These are phyloP conservation scores for Chaetorhynchus papuensis DNA, from an alignment of 2,113 vertebrate genomes.

Conservation along the genomic window DNA sequence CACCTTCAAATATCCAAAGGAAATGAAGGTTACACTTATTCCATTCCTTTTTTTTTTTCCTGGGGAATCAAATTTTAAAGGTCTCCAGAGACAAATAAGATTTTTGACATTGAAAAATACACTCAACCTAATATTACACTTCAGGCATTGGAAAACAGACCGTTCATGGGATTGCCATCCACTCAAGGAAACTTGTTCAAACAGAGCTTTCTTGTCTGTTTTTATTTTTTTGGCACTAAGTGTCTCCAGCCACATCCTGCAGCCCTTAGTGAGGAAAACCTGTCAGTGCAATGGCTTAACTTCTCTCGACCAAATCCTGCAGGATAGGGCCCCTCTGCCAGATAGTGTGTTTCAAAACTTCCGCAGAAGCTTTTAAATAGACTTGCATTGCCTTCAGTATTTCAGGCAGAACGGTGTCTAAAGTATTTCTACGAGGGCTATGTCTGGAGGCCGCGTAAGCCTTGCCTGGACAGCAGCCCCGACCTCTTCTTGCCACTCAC, in stretches of 20 bases:
- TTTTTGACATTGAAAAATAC: conserved; percentile 50
- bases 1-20: conserved; percentile 31
- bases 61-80: conserved; percentile 2
- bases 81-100: conserved; percentile 27
- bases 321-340: not conserved
- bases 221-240: conserved; percentile 4
- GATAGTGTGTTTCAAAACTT: not conserved
- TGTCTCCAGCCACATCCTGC: not conserved
- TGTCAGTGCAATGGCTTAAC: not conserved
- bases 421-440: not conserved
- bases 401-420: not conserved
- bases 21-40: conserved; percentile 27
- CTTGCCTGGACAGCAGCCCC: not conserved
- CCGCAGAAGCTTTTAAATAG: not conserved
- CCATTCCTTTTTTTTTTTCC: not conserved
- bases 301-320: not conserved
- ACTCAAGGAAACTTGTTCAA: conserved; percentile 9
- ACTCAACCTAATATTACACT: conserved; percentile 28
- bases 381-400: not conserved
- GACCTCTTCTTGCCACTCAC: not conserved
- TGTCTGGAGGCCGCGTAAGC: not conserved
- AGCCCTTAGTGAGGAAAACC: not conserved
- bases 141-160: not conserved
- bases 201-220: conserved; percentile 30
- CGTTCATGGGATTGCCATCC: conserved; percentile 8